Conservation (phyloP, 1,140 invertebrate genomes). For the Ylistrum balloti region DNA sequence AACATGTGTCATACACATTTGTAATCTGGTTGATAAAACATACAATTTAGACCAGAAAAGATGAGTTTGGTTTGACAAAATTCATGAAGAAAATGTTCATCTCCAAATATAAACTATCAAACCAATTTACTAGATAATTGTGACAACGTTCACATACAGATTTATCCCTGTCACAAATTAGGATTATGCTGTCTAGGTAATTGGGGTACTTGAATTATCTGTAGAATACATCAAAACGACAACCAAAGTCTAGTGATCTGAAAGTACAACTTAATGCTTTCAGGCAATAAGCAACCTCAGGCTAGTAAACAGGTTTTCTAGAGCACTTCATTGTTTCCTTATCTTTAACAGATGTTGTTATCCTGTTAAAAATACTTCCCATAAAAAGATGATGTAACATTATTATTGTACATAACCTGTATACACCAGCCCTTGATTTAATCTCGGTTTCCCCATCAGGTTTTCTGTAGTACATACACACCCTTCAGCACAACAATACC, state of each 20-base stretch:
- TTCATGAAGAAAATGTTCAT: too few species aligned
- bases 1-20: not conserved
- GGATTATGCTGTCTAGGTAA: not conserved
- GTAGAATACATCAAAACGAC: not conserved
- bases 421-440: not conserved
- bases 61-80: too few species aligned
- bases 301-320: not conserved
- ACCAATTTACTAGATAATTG: too few species aligned
- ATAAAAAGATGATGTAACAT: not conserved
- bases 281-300: not conserved
- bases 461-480: not conserved
- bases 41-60: too few species aligned
- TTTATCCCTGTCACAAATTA: slow-evolving; percentile 18
- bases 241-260: not conserved
- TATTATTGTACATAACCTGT: not conserved
- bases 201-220: slow-evolving; percentile 4
- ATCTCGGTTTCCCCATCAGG: not conserved
- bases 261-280: not conserved
- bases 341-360: not conserved
- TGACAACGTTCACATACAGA: not conserved
- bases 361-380: not conserved
- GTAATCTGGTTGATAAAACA: not conserved
- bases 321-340: not conserved
- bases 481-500: not conserved
- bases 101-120: too few species aligned